Percentiles rank a stretch among this genome's conserved stretches.
These are phyloP conservation scores for Petrocephalus schoutedeni DNA, from an alignment of 2,797 vertebrate species.

Conservation along the genomic window DNA sequence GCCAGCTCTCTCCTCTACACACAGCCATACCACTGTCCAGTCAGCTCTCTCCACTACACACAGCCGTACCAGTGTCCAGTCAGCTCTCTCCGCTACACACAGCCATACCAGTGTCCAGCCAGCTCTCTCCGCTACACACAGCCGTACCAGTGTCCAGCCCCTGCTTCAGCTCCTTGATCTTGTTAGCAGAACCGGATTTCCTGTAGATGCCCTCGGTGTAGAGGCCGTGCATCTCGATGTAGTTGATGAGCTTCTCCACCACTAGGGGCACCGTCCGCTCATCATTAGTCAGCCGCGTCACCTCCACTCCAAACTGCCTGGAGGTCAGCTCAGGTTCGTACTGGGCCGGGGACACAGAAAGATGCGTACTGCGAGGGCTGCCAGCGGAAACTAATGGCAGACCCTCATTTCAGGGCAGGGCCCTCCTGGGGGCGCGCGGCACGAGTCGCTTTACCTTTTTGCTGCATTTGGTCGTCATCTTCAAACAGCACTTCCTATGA, in stretches of 20 bases:
- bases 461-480: conserved; percentile 84
- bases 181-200: conserved; percentile 93
- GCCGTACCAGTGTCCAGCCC: conserved; percentile 81
- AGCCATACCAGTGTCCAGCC: too few relatives aligned
- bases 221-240: conserved; percentile 97
- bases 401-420: too few relatives aligned
- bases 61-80: too few relatives aligned
- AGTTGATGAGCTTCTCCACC: conserved; percentile 95
- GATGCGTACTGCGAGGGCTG: neutral
- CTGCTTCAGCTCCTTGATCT: conserved; percentile 90
- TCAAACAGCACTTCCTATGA: conserved; percentile 95
- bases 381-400: too few relatives aligned
- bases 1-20: too few relatives aligned
- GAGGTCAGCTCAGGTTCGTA: conserved; percentile 88
- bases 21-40: too few relatives aligned
- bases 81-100: too few relatives aligned
- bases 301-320: conserved; percentile 89
- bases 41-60: too few relatives aligned
- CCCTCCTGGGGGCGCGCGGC: too few relatives aligned
- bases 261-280: conserved; percentile 85
- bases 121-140: neutral
- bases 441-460: conserved; percentile 78
- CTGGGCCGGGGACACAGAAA: conserved; percentile 55
- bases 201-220: conserved; percentile 98
- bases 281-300: conserved; percentile 86